Base-by-base conservation (phyloP, 64 coral and sea anemone species). In the Dendrophyllia cribrosa region DNA sequence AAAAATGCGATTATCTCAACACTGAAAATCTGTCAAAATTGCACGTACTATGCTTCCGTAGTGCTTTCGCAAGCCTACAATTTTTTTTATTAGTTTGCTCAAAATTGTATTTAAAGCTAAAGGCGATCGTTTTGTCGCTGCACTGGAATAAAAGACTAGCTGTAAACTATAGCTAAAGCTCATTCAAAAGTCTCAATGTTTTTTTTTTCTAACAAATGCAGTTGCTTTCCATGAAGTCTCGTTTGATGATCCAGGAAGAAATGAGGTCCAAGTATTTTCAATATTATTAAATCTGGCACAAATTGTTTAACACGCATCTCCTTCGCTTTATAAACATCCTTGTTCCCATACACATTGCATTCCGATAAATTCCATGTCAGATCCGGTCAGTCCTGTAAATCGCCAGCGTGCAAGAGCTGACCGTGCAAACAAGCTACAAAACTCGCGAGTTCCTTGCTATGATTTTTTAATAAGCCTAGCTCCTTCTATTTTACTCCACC, bases 221-320 rank as follows among this genome's bases (percentile, higher is more conserved):
- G 7, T 67, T 16, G 8, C 34, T n/a, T 47, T 66, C 43, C 55
- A 48, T 1, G 16, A 20, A 66, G 63, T 23, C 64, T 43, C 19
- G 10, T 34, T 34, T 50, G 72, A 5, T 51, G 44, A 7, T 50
- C 8, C 44, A 67, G 7, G 20, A 4, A 64, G 7, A 22, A 51
- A 15, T 83, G 17, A 0, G 19, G 44, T 23, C 72, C 19, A 51
- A 9, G 43, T 66, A 24, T 84, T 84, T 67, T 43, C 62, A 84
- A 68, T 67, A 84, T 68, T 84, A 68, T 84, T 84, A 84, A 68
- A 14, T 47, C 62, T 84, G 44, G 17, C 56, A 23, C 44, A 65
- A 84, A 84, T 66, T 84, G 80, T 84, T 84, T 84, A 84, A 84
- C 60, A 84, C 26, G 10, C 48, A 67, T 46, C n/a, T 64, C 76